These are phyloP conservation scores for Diplolepis rosae DNA, from an alignment of 2,888 invertebrate genomes.

Conservation along the genomic window DNA sequence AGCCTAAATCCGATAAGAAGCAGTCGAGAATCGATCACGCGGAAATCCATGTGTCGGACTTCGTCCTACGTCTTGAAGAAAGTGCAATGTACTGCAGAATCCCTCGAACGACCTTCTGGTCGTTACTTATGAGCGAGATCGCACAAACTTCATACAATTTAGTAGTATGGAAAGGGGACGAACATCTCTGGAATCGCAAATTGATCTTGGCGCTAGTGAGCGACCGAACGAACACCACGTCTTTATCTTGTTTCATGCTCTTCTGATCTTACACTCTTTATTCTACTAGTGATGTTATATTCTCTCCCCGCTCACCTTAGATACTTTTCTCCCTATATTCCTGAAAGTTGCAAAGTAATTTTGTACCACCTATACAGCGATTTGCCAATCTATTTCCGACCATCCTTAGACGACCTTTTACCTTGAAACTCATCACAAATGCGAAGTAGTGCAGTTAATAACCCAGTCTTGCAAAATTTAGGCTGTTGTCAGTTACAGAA, in stretches of 20 bases:
- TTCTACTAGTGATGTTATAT: not conserved
- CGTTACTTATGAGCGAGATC: constrained; percentile 68
- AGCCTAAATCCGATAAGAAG: constrained; percentile 16
- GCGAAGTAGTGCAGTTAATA: not conserved
- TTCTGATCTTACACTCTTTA: constrained; percentile 35
- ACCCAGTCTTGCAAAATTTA: no score
- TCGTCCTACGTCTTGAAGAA: constrained; percentile 63
- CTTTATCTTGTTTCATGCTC: constrained; percentile 51
- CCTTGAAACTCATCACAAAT: not conserved
- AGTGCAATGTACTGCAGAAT: constrained; percentile 63
- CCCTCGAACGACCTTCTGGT: constrained; percentile 66
- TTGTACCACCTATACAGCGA: not conserved
- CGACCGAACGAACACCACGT: constrained; percentile 49
- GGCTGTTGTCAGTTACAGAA: no score
- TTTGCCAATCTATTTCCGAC: not conserved
- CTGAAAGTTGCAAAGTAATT: not conserved
- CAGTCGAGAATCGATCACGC: constrained; percentile 5
- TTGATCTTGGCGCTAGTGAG: constrained; percentile 61
- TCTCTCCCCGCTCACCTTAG: not conserved
- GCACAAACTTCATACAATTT: constrained; percentile 63
- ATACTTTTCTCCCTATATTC: not conserved
- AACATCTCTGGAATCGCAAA: constrained; percentile 63
- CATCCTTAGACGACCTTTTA: not conserved
- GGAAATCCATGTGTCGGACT: constrained; percentile 1
- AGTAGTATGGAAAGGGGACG: constrained; percentile 51